Conservation (phyloP, 2,113 vertebrate species). For the Poeciliopsis turrubarensis region DNA sequence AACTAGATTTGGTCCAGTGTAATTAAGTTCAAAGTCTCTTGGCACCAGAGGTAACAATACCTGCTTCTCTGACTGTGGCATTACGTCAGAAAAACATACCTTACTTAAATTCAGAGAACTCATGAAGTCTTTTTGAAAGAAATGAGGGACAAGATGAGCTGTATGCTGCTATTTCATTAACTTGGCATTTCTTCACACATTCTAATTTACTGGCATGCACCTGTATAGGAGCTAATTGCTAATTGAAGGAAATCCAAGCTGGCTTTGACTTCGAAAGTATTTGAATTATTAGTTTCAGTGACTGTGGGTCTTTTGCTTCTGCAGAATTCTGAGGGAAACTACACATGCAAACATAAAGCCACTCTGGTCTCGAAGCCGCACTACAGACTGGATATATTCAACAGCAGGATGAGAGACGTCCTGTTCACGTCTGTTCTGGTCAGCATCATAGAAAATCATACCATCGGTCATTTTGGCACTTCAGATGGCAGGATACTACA, state of each 20-base stretch:
- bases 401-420: slow-evolving; percentile 79
- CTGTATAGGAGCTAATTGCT: background rate
- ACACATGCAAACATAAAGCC: slow-evolving; percentile 82
- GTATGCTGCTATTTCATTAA: background rate
- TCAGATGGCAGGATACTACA: slow-evolving; percentile 88
- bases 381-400: slow-evolving; percentile 88
- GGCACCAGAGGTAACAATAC: background rate
- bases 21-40: background rate
- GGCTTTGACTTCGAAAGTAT: background rate
- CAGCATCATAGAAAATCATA: slow-evolving; percentile 76
- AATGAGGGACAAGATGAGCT: background rate
- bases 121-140: background rate
- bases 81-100: background rate
- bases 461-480: slow-evolving; percentile 91
- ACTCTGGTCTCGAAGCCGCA: slow-evolving; percentile 79
- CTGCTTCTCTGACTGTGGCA: background rate
- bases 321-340: slow-evolving; percentile 68
- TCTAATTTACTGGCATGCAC: background rate
- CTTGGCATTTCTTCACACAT: background rate
- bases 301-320: slow-evolving; percentile 20
- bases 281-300: background rate
- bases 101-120: background rate
- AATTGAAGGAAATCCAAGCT: background rate
- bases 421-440: slow-evolving; percentile 88
- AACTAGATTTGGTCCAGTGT: too few relatives aligned